Evolutionary conservation across 2,888 invertebrate genomes (phyloP).

Genomic region (Epirrita christyi): DNA sequence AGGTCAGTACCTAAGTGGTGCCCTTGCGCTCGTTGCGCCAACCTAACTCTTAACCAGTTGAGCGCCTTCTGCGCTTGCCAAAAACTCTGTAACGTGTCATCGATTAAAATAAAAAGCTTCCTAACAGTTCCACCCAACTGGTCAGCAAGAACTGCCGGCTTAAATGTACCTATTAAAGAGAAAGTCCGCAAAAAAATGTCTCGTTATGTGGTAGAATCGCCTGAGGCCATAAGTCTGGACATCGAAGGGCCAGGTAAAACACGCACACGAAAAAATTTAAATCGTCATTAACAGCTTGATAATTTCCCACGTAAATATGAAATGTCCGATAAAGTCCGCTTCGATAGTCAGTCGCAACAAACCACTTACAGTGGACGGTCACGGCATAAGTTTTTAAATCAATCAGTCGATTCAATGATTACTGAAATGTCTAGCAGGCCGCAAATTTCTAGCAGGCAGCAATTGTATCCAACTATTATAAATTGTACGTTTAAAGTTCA

Average conservation of each 20-base stretch:
- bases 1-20: too few species aligned
- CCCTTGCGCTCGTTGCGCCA: too few species aligned
- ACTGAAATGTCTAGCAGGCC: slow-evolving; percentile 76
- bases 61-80: too few species aligned
- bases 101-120: too few species aligned
- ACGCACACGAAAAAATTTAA: background rate
- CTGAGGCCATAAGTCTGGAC: background rate
- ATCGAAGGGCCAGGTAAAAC: slow-evolving; percentile 19
- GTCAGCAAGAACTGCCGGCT: slow-evolving; percentile 5
- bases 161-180: too few species aligned
- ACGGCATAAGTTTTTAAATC: slow-evolving; percentile 9
- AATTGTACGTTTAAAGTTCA: slow-evolving; percentile 5
- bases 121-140: slow-evolving; percentile 4
- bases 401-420: slow-evolving; percentile 46
- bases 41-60: too few species aligned
- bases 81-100: too few species aligned
- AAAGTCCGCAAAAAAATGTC: background rate
- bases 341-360: slow-evolving; percentile 37
- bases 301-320: slow-evolving; percentile 68
- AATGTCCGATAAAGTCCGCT: slow-evolving; percentile 36
- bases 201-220: slow-evolving; percentile 4
- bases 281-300: slow-evolving; percentile 16
- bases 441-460: slow-evolving; percentile 57
- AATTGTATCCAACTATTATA: slow-evolving; percentile 66
- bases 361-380: slow-evolving; percentile 29